phyloP scores from a whole-genome alignment of 2,888 invertebrate genomes.

The Acleris laterana region DNA sequence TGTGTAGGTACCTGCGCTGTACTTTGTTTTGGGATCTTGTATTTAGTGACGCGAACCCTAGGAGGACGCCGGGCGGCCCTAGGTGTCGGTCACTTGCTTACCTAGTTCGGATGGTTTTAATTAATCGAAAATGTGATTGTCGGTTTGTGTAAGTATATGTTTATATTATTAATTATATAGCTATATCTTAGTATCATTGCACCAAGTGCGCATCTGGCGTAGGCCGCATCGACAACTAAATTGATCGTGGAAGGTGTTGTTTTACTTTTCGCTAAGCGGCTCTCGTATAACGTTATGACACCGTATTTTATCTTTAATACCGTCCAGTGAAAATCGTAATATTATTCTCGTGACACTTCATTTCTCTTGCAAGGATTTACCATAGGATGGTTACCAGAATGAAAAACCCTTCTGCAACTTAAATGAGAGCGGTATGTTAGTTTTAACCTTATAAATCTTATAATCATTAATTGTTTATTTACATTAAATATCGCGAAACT shows the following conservation, averaged over 20 bases:
- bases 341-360: constrained; percentile 51
- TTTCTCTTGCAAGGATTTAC: constrained; percentile 25
- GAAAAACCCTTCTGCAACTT: too few relatives aligned
- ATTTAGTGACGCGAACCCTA: constrained; percentile 46
- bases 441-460: too few relatives aligned
- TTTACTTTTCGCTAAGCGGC: constrained; percentile 54
- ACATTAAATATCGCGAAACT: too few relatives aligned
- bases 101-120: constrained; percentile 45
- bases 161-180: constrained; percentile 55
- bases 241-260: constrained; percentile 56
- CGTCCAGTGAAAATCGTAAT: constrained; percentile 75
- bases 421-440: too few relatives aligned
- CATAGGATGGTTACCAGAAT: too few relatives aligned
- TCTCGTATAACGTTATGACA: constrained; percentile 61
- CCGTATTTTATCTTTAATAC: constrained; percentile 73
- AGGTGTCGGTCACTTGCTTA: constrained; percentile 3
- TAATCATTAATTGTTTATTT: too few relatives aligned
- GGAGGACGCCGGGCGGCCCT: constrained; percentile 6
- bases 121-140: constrained; percentile 68
- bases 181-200: constrained; percentile 65
- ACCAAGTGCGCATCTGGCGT: constrained; percentile 72
- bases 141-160: constrained; percentile 68
- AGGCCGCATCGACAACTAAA: constrained; percentile 71
- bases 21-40: constrained; percentile 66
- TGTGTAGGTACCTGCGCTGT: constrained; percentile 33